A percentile compares a stretch with the other conserved stretches of the same genome.
phyloP scores from a whole-genome alignment of 1,140 invertebrate genomes.

The Drosophila malerkotliana region DNA sequence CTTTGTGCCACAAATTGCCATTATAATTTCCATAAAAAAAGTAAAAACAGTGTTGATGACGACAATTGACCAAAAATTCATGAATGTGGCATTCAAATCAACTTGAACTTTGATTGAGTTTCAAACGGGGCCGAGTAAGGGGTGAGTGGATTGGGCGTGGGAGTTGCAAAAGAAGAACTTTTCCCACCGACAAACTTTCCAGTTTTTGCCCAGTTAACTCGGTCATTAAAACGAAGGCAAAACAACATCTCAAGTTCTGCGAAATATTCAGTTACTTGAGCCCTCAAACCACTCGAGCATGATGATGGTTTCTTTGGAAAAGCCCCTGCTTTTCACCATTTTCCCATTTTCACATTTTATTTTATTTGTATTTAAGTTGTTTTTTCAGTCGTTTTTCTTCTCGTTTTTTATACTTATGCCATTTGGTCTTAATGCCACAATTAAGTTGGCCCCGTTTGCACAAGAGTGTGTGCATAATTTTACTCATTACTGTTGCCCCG shows the following conservation, averaged over 20 bases:
- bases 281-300: neutral
- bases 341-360: conserved; percentile 9
- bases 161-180: neutral
- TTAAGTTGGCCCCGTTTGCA: conserved; percentile 10
- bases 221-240: conserved; percentile 22
- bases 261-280: neutral
- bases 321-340: neutral
- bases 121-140: neutral
- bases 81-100: conserved; percentile 6
- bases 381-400: neutral
- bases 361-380: conserved; percentile 6
- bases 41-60: neutral
- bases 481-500: conserved; percentile 14
- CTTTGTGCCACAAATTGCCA: conserved; percentile 3
- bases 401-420: conserved; percentile 12
- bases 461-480: conserved; percentile 10
- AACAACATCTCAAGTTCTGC: conserved; percentile 2
- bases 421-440: conserved; percentile 10
- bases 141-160: no score
- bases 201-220: conserved; percentile 38
- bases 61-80: neutral
- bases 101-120: conserved; percentile 4
- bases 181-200: neutral
- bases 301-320: conserved; percentile 7
- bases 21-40: conserved; percentile 1